Evolutionary conservation across 2,797 vertebrate species (phyloP), one percentile per base, ranked within the genome.

Genomic region (Gallirallus australis): DNA sequence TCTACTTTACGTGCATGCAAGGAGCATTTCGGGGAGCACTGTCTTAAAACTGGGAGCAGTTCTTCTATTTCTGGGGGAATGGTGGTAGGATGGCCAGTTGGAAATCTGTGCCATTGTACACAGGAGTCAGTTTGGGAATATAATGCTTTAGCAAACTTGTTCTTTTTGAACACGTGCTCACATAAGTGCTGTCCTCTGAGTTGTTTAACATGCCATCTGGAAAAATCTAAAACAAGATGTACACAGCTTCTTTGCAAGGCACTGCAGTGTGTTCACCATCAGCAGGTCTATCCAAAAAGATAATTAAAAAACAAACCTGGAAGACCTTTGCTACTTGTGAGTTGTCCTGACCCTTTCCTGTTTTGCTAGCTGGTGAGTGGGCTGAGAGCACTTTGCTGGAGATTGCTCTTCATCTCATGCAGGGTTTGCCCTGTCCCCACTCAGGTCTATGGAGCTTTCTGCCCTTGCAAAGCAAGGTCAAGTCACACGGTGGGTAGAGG

Each of bases 1-100:
- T 35, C 12, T 40, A 11, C 8, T 71, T 86, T 25, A 45, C 12
- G 4, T 23, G 17, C 12, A 20, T 13, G 33, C 1, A 0, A 65
- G 50, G 18, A 5, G 16, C n/a, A 64, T 70, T 52, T 52, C 48
- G 50, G 23, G 18, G 3, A 60, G 20, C 15, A 5, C 76, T 60
- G 40, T 69, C 66, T 79, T 69, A 61, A 61, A 72, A 72, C 15
- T 68, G n/a, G 25, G 37, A 76, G 10, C 6, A 19, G 20, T 78
- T 56, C 19, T 56, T 37, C 10, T 31, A 0, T 64, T 84, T 61
- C 65, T 56, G 4, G 23, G 30, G 56, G 59, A 45, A 56, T 45
- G 11, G 17, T 12, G 9, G 13, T 18, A 47, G 69, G 31, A 56
- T 35, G 56, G 33, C 19, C 1, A 5, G 21, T 63, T 39, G 63